These are phyloP conservation scores for Dysmachus trigonus DNA, from an alignment of 2,888 invertebrate species.

Conservation along the genomic window DNA sequence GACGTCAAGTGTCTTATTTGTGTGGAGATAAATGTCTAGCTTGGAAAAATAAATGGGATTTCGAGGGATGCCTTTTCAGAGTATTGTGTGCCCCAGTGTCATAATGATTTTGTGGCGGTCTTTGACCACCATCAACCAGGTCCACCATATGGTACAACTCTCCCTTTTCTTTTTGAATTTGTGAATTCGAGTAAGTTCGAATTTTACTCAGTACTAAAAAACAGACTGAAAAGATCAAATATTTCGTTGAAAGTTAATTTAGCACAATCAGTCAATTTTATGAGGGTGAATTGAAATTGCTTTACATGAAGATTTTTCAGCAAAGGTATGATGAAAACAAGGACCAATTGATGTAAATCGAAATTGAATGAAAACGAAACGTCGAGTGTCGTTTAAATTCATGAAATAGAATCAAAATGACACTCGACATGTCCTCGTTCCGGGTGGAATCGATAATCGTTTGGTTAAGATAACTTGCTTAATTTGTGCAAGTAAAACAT, in stretches of 20 bases:
- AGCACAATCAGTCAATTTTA: neutral
- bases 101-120: slow-evolving; percentile 24
- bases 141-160: neutral
- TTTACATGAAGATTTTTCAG: neutral
- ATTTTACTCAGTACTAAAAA: neutral
- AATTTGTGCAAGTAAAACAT: neutral
- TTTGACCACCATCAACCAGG: neutral
- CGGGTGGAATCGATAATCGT: too few relatives aligned
- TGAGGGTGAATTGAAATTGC: neutral
- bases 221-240: neutral
- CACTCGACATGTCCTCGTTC: too few relatives aligned
- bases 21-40: slow-evolving; percentile 37
- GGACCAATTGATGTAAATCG: neutral
- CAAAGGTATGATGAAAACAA: too few relatives aligned
- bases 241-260: neutral
- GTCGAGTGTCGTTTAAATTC: too few relatives aligned
- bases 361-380: neutral
- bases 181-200: neutral
- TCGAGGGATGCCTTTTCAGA: slow-evolving; percentile 8
- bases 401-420: too few relatives aligned
- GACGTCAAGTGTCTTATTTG: slow-evolving; percentile 34
- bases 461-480: neutral
- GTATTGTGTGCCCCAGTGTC: slow-evolving; percentile 13
- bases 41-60: slow-evolving; percentile 35
- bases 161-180: neutral